Base-by-base conservation (phyloP, 2,888 invertebrate genomes). In the Hyppa rectilinea region DNA sequence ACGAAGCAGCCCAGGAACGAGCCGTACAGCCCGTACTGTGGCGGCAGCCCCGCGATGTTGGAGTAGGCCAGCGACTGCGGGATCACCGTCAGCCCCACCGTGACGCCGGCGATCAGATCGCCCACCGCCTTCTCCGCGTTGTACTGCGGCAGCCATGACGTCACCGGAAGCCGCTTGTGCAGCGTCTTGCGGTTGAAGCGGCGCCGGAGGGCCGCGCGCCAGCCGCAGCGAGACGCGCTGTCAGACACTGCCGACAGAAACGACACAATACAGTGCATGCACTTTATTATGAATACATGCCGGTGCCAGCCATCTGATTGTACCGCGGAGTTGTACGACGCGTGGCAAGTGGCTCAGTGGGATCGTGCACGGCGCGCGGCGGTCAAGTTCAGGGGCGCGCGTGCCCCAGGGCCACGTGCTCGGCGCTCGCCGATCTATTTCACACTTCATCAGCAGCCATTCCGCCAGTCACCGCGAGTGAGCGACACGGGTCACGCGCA, bases 1-100 rank as follows among this genome's bases (percentile, higher is more conserved):
- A 99, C 96, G 93, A 99, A 98, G 91, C 98, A 98, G 55, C 99
- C 98, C 87, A 99, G 94, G 94, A 99, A 99, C n/a, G 99, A 98
- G 64, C 98, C 98, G 93, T 99, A 99, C 62, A 99, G 96, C 52
- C 99, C 99, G 93, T 98, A 98, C 97, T 99, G 96, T 38, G 97
- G 96, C 64, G 98, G 97, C 76, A 98, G 94, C 29, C 98, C 98
- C 59, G 98, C 98, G 75, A 98, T 97, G 89, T 97, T 97, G 38
- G 98, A 96, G 92, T 98, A 98, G 17, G 98, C 98, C 73, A 98
- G 95, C 20, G 98, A 98, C 94, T 99, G 99, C 20, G 99, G 99
- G 85, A 99, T 98, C 68, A 99, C 98, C 0, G 99, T 99, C 72
- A 99, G 96, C 0, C 99, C 99, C 20, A 99, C 99, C 2, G 99